Base-by-base conservation (phyloP, 2,888 invertebrate species). In the Ichneumon xanthorius region DNA sequence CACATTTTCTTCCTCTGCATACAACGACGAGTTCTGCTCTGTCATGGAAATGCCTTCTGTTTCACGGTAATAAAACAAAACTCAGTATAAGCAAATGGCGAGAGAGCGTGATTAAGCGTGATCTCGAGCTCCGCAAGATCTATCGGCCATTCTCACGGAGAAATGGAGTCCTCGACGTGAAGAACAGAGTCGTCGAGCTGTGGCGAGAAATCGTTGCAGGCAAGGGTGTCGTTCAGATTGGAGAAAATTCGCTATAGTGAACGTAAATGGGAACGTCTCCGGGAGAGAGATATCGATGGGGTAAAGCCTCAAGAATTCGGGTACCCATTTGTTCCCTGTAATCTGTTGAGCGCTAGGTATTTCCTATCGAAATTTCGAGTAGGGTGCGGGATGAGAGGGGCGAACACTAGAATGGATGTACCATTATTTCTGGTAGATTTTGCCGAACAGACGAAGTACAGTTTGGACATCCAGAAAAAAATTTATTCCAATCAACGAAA, bases 271-370 rank as follows among this genome's bases (percentile, higher is more conserved):
- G 68, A 83, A 75, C 50, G 48, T 22, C 16, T 33, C 68, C 45
- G 45, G 22, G 40, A 50, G 68, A 78, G 72, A 75, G 79, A 83
- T 79, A 79, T 73, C 73, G 73, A 79, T 45, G 75, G 26, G 16
- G 50, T 33, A 53, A 75, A 70, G 37, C 40, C 68, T 61, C 70
- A 68, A 68, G 58, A 73, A 78, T 82, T 58, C 45, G 73, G 55
- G 50, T 70, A 79, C 30, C 79, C 73, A 70, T 79, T 79, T 45
- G 72, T 68, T 70, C 61, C 63, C 33, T 26, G 67, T 73, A 76
- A 81, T 81, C 76, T 50, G 30, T 70, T 50, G 22, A 40, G 76
- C 30, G 37, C 22, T 65, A 9, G 50, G 26, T n/a, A 72, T 45
- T 45, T 37, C 61, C 19, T 50, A 19, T 65, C 40, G 50, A 40